Conservation (phyloP, 30 jellyfish, hydroid and myxozoan genomes). For the Aurelia coerulea region DNA sequence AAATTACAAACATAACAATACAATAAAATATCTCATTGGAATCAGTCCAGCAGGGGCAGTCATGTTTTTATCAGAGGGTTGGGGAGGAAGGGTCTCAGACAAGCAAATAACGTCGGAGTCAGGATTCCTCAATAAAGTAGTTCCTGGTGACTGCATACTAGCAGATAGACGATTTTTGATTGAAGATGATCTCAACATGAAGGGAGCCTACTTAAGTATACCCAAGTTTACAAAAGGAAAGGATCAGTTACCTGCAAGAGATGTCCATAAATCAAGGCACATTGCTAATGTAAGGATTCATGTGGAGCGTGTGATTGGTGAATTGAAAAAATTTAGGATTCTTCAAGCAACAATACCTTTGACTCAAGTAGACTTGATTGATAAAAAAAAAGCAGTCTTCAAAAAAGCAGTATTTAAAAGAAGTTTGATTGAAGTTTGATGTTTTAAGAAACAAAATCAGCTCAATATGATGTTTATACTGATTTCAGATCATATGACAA, state of each 20-base stretch:
- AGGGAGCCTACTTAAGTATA: conserved; percentile 30
- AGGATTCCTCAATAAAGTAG: conserved; percentile 57
- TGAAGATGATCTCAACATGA: conserved; percentile 50
- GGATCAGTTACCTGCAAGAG: conserved; percentile 59
- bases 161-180: conserved; percentile 78
- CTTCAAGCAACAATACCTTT: conserved; percentile 13
- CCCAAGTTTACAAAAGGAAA: conserved; percentile 74
- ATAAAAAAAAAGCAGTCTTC: too few relatives aligned
- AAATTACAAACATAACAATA: conserved; percentile 73
- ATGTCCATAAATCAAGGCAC: conserved; percentile 39
- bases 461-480: too few relatives aligned
- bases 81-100: conserved; percentile 77
- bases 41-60: conserved; percentile 53
- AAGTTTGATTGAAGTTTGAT: too few relatives aligned
- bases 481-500: too few relatives aligned
- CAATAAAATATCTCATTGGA: conserved; percentile 39
- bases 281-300: conserved; percentile 9
- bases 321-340: conserved; percentile 56
- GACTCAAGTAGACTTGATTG: conserved; percentile 6
- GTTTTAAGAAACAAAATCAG: too few relatives aligned
- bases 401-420: too few relatives aligned
- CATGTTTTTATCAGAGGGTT: conserved; percentile 47
- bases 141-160: conserved; percentile 58
- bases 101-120: conserved; percentile 31
- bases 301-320: conserved; percentile 71